Evolutionary conservation across 2,797 vertebrate genomes (phyloP).

Genomic region (Orientallactaga sibirica): DNA sequence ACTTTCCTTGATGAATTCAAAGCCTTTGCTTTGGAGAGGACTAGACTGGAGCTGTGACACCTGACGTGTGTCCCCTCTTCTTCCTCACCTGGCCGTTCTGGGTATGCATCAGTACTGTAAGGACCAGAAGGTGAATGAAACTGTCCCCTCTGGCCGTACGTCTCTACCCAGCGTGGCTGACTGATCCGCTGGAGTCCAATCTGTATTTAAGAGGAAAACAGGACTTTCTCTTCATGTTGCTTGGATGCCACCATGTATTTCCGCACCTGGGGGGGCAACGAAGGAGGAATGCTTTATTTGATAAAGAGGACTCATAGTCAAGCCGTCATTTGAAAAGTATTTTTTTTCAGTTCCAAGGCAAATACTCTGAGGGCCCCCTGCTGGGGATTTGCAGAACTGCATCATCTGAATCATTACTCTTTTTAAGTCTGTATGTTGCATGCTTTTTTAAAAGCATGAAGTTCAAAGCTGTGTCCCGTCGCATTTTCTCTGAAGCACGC

Average conservation of each 20-base stretch:
- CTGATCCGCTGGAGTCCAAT: not conserved
- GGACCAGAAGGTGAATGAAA: not conserved
- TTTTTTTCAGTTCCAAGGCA: not conserved
- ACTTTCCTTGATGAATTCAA: not conserved
- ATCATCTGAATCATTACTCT: not conserved
- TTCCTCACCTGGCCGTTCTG: not conserved
- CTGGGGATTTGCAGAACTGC: constrained; percentile 40
- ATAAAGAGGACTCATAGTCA: not conserved
- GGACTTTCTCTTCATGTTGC: not conserved
- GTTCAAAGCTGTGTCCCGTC: not conserved
- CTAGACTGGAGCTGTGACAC: not conserved
- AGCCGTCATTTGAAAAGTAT: not conserved
- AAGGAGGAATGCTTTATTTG: not conserved
- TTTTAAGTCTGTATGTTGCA: not conserved
- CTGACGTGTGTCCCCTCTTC: not conserved
- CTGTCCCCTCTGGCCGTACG: not conserved
- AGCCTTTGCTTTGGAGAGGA: not conserved
- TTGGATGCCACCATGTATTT: not conserved
- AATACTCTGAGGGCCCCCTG: not conserved
- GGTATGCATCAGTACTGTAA: not conserved
- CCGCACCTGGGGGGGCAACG: not conserved
- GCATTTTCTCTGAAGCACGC: not conserved
- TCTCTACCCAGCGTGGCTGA: not conserved
- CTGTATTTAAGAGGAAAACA: not conserved
- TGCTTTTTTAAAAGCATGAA: constrained; percentile 12